A percentile compares a stretch with the other conserved stretches of the same genome.
phyloP scores from a whole-genome alignment of 2,888 invertebrate species.

The Platycnemis pennipes region DNA sequence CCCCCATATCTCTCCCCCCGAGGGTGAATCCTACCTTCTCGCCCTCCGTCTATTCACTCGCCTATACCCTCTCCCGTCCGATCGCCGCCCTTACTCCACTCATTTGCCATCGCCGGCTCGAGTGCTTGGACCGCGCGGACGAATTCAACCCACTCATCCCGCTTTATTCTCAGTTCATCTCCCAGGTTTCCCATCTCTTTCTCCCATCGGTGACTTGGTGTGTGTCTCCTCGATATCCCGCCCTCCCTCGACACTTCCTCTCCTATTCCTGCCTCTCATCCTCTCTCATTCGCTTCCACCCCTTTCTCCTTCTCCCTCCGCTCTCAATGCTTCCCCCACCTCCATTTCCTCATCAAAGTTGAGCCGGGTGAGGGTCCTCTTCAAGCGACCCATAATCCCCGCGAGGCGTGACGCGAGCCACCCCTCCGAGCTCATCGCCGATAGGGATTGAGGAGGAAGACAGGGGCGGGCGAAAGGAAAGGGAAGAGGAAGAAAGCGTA shows the following conservation, averaged over 20 bases:
- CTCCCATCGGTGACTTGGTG: neutral
- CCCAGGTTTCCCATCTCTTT: conserved; percentile 12
- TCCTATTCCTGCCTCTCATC: neutral
- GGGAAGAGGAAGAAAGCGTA: neutral
- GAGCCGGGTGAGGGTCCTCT: conserved; percentile 45
- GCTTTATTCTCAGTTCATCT: conserved; percentile 57
- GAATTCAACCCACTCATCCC: conserved; percentile 46
- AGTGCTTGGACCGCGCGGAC: neutral
- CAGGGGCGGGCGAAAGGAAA: neutral
- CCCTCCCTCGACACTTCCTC: neutral
- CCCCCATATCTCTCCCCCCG: neutral
- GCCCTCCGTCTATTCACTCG: neutral
- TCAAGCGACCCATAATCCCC: conserved; percentile 39
- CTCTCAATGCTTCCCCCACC: neutral
- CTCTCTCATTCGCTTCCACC: neutral
- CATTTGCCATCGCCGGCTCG: neutral
- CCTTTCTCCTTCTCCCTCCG: neutral
- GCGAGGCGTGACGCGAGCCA: conserved; percentile 25
- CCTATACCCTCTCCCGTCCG: neutral
- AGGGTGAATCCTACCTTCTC: neutral
- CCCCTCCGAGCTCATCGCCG: neutral
- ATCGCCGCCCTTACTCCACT: neutral
- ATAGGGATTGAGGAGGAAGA: neutral
- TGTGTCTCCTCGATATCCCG: neutral
- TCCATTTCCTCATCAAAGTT: conserved; percentile 57